Conservation (phyloP, 2,113 vertebrate species). For the Trachemys scripta region DNA sequence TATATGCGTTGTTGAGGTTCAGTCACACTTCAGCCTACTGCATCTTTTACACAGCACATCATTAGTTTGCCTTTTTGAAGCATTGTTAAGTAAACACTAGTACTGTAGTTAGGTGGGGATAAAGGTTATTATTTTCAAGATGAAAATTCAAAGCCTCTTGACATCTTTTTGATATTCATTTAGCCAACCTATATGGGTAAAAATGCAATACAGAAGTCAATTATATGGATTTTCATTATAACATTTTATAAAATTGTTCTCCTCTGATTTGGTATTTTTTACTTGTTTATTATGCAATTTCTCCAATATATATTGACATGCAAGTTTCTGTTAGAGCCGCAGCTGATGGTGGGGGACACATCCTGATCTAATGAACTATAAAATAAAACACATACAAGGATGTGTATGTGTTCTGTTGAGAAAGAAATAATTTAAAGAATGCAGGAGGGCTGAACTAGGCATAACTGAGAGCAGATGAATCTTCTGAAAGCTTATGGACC, state of each 20-base stretch:
- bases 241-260: neutral
- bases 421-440: slow-evolving; percentile 3
- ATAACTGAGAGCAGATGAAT: neutral
- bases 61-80: slow-evolving; percentile 45
- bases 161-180: slow-evolving; percentile 13
- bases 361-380: neutral
- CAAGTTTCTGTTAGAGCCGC: neutral
- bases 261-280: neutral
- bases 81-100: slow-evolving; percentile 33
- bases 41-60: slow-evolving; percentile 31
- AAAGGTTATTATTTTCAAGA: slow-evolving; percentile 35
- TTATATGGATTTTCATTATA: neutral
- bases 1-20: slow-evolving; percentile 43
- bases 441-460: neutral
- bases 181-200: slow-evolving; percentile 12
- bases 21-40: slow-evolving; percentile 14
- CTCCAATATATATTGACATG: neutral
- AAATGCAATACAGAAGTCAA: neutral
- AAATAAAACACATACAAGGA: accelerated
- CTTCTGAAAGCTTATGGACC: neutral
- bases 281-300: neutral
- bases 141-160: slow-evolving; percentile 44
- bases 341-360: neutral
- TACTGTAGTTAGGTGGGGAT: neutral
- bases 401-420: neutral